Base-by-base conservation (phyloP, 2,888 invertebrate species). In the Phalera bucephala region DNA sequence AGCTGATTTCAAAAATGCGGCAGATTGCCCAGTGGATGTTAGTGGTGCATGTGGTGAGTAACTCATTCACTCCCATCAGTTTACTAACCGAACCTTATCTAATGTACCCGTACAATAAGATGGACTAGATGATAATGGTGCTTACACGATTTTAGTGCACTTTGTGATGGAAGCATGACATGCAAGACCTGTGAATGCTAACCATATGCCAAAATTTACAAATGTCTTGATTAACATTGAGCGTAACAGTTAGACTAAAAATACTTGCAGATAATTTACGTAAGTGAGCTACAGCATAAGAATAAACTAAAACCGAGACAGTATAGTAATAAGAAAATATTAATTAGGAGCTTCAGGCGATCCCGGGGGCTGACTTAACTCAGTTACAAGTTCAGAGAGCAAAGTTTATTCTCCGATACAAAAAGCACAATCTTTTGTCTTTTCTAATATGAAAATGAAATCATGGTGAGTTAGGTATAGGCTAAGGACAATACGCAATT, bases 41-140 rank as follows among this genome's bases (percentile, higher is more conserved):
- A 40, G 75, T 88, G 42, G 83, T 80, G 58, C 89, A 89, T 80
- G 83, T 87, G 87, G 89, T 89, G 60, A 87, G 88, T 81, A 58
- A 17, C 33, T 32, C 26, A 33, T 38, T 46, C 31, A 51, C 34
- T 43, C 36, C 26, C 43, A 46, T 45, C 19, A 45, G 1, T 27
- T 17, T 31, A 19, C 17, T 12, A 31, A 36, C 12, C 27, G 31
- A 14, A 19, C 17, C 21, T 41, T 48, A 60, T 41, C 33, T 45
- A 43, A 40, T 17, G 17, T n/a, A n/a, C n/a, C n/a, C n/a, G 39
- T 29, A 17, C 20, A 35, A 15, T 42, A 25, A 55, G 46, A 42
- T 46, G 36, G 38, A 43, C 35, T 31, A 31, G 15, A 31, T 35
- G 12, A 11, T n/a, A 10, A n/a, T 11, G 8, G 5, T 22, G 15